Base-by-base conservation (phyloP, 2,113 vertebrate genomes). In the Erpornis zantholeuca region DNA sequence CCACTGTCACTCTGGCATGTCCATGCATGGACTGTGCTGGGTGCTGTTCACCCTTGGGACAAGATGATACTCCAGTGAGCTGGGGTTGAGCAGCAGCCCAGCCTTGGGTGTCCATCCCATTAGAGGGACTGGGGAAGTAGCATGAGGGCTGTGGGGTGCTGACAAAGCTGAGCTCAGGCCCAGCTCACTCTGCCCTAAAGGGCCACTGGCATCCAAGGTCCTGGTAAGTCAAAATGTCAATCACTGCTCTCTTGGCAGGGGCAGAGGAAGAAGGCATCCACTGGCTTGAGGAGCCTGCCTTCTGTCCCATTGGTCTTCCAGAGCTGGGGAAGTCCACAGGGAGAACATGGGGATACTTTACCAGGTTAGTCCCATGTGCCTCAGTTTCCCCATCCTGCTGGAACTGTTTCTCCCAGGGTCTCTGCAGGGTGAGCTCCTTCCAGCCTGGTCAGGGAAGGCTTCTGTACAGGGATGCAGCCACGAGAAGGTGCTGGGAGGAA, bases 1-100 rank as follows among this genome's bases (percentile, higher is more conserved):
- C 6, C 15, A 36, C 47, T 81, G 56, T 29, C 47, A 66, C 31
- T 53, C 45, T n/a, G 25, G 22, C 17, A 53, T 18, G 20, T 27
- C 54, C 21, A 10, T 5, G 24, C 29, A 52, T 0, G 0, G 52
- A 22, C 20, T 36, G 22, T 21, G 35, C 73, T 1, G 0, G 33
- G 5, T 11, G 25, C 59, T 78, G 60, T 19, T 88, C 63, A 77
- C 40, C 53, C 31, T 1, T 12, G 10, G 56, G 27, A 47, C 28
- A 60, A 38, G 60, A 52, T 15, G 1, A 7, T 33, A 31, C 27
- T n/a, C 40, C 53, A 63, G 44, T 0, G 7, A 88, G 47, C 47
- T 33, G 38, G 25, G n/a, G 11, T 54, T 77, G 75, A 76, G 42
- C 10, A 86, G 53, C 7, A 83, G 27, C 7, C 5, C 57, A 66